phyloP scores from a whole-genome alignment of 2,888 invertebrate genomes.

The Pherbina coryleti region DNA sequence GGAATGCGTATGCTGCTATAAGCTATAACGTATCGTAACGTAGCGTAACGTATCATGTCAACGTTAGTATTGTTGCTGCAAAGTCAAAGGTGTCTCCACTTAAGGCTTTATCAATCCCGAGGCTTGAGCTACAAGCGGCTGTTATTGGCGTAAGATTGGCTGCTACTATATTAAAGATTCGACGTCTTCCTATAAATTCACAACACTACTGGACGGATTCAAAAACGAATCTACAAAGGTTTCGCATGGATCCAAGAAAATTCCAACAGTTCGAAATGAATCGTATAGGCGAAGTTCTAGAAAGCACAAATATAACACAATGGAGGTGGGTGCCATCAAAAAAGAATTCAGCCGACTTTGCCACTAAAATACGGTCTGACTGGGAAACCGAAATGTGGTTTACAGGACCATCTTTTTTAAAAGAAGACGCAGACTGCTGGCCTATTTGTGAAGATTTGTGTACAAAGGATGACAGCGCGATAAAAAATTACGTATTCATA shows the following conservation, averaged over 20 bases:
- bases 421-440: no score
- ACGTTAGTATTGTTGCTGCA: constrained; percentile 20
- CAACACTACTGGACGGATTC: constrained; percentile 33
- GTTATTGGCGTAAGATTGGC: constrained; percentile 35
- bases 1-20: no score
- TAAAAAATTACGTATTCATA: background rate
- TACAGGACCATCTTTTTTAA: constrained; percentile 37
- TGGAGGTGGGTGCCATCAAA: constrained; percentile 45
- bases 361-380: constrained; percentile 38
- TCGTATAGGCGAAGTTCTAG: constrained; percentile 43
- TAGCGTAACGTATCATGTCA: background rate
- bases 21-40: constrained; percentile 16
- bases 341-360: constrained; percentile 39
- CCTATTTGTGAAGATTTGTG: no score
- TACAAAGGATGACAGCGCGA: constrained; percentile 10
- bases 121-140: constrained; percentile 44
- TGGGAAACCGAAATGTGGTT: constrained; percentile 33
- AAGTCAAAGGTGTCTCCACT: constrained; percentile 42
- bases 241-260: constrained; percentile 40
- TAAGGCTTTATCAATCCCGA: constrained; percentile 43
- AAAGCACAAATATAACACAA: constrained; percentile 37
- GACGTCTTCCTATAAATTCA: constrained; percentile 17
- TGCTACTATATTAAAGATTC: constrained; percentile 8
- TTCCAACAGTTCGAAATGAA: constrained; percentile 41
- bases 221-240: constrained; percentile 42